These are phyloP conservation scores for Lynx canadensis DNA, from an alignment of 2,113 vertebrate species.

Conservation along the genomic window DNA sequence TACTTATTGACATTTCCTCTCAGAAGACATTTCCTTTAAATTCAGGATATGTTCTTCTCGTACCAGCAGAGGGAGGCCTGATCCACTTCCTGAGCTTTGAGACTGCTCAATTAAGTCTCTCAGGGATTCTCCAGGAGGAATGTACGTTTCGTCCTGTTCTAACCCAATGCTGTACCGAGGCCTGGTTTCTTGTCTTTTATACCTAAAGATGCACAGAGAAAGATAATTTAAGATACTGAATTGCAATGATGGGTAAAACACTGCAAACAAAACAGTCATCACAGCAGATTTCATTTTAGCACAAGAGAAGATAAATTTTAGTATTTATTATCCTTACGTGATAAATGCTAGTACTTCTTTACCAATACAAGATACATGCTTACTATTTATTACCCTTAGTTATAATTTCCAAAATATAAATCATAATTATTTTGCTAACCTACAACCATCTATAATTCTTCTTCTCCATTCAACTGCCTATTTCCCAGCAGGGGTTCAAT, in stretches of 20 bases:
- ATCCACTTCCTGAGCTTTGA: slow-evolving; percentile 97
- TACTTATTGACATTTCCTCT: not conserved
- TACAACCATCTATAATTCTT: not conserved
- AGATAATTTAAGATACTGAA: not conserved
- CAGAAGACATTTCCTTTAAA: not conserved
- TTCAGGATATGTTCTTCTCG: slow-evolving; percentile 66
- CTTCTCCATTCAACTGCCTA: not conserved
- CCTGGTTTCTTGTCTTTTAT: slow-evolving; percentile 93
- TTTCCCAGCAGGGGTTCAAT: not conserved
- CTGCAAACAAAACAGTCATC: slow-evolving; percentile 16
- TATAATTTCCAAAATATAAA: slow-evolving; percentile 18
- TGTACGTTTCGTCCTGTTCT: slow-evolving; percentile 95
- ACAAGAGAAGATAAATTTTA: not conserved
- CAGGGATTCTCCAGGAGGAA: slow-evolving; percentile 95
- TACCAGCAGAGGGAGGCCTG: slow-evolving; percentile 99
- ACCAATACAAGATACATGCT: not conserved
- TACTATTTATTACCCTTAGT: not conserved
- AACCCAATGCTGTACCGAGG: slow-evolving; percentile 95
- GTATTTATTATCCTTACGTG: not conserved
- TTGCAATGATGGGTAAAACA: not conserved
- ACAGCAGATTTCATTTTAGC: not conserved
- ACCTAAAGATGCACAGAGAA: slow-evolving; percentile 81
- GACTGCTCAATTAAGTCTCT: slow-evolving; percentile 97
- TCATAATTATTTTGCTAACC: not conserved
- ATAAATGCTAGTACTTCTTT: too few relatives aligned